Conservation (phyloP, 2,888 invertebrate genomes). For the Drosophila affinis region DNA sequence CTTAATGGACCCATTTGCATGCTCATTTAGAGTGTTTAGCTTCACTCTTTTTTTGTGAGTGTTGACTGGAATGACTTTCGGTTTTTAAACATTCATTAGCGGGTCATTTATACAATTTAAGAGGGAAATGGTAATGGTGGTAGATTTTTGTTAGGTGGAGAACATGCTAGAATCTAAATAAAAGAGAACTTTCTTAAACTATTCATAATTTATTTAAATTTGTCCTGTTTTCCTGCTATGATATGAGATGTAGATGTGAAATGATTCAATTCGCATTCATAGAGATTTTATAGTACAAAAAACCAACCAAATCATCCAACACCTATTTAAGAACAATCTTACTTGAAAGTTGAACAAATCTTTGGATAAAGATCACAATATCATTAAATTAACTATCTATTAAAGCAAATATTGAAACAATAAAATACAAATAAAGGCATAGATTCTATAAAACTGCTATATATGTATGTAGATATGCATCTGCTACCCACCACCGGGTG, state of each 20-base stretch:
- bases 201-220: not conserved
- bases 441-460: no score
- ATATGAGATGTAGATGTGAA: no score
- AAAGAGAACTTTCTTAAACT: no score
- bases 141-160: not conserved
- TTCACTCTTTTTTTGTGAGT: constrained; percentile 16
- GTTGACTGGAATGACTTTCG: constrained; percentile 31
- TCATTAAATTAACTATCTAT: no score
- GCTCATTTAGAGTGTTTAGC: constrained; percentile 48
- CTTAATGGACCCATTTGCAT: constrained; percentile 50
- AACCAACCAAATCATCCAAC: no score
- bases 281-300: not conserved
- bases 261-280: not conserved
- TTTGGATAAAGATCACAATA: no score
- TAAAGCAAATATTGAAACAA: no score
- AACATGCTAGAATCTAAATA: not conserved
- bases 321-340: not conserved
- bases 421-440: no score
- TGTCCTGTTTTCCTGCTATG: no score
- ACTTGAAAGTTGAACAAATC: not conserved
- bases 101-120: constrained; percentile 15
- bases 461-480: no score
- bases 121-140: not conserved
- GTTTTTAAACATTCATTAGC: constrained; percentile 38
- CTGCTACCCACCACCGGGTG: not conserved